Base-by-base conservation (phyloP, 2,888 invertebrate genomes). In the Dorcus hopei region DNA sequence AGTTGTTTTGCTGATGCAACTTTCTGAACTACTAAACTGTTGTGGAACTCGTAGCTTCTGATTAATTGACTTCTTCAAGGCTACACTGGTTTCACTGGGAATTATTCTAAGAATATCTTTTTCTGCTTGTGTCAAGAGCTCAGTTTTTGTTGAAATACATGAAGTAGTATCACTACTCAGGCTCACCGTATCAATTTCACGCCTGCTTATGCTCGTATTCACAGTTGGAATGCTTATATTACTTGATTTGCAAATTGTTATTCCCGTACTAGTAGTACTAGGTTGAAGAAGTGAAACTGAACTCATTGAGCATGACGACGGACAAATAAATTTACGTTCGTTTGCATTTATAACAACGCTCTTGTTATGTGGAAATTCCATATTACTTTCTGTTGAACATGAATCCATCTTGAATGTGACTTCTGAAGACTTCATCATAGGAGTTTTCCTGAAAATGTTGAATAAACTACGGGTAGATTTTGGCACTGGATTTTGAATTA, bases 21-120 rank as follows among this genome's bases (percentile, higher is more conserved):
- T 48, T n/a, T 23, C 45, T 11, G 39, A 7, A 2, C 38, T 38
- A 7, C 52, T 40, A 16, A 16, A 3, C 5, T 23, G 5, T 40
- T 11, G 41, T 3, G 59, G 49, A 14, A 52, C 52, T 3, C 59
- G 38, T 11, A 59, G 41, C 9, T 59, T 59, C 39, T 55, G 49
- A 26, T 49, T 59, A 52, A 59, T 59, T 14, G 51, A 54, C 43
- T 52, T 59, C 41, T 59, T 59, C 38, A 59, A 55, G 38, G 40
- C 48, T 42, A 59, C 52, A 43, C 49, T 59, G 2, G 2, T 19
- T 43, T 56, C 59, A 3, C 52, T 59, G 2, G 59, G 59, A 23
- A 59, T 59, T 47, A 59, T 52, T 43, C 56, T 56, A 19, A 59
- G 49, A 14, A 59, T 59, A 48, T 59, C 59, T 38, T 59, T 56